Evolutionary conservation across 37 sponge, comb jelly and placozoan genomes (phyloP).

Genomic region (Dysidea cf. avara): DNA sequence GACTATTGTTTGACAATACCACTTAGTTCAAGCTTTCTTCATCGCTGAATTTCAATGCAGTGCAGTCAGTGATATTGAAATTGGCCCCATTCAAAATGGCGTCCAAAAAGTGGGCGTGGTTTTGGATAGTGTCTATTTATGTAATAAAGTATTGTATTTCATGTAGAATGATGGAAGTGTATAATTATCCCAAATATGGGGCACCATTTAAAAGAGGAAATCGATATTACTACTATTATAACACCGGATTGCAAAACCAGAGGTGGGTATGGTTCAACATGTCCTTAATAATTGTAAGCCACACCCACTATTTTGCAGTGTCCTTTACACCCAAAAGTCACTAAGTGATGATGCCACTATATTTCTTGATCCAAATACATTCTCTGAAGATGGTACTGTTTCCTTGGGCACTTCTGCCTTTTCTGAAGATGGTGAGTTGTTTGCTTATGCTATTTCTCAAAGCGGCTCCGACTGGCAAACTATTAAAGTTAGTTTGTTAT

Average conservation of each 20-base stretch:
- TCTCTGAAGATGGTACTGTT: conserved; percentile 95
- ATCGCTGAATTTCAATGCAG: no score
- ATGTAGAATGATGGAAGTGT: conserved; percentile 84
- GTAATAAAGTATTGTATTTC: not conserved
- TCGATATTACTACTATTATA: conserved; percentile 83
- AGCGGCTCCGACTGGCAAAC: conserved; percentile 97
- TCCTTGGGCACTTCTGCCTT: conserved; percentile 68
- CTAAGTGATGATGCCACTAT: conserved; percentile 64
- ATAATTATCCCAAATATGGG: conserved; percentile 90
- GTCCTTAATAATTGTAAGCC: not conserved
- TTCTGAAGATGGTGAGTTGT: conserved; percentile 87
- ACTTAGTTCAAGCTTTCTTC: no score
- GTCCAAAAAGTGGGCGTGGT: no score
- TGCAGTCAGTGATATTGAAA: no score
- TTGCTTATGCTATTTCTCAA: conserved; percentile 85
- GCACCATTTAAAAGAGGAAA: conserved; percentile 86
- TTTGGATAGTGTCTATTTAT: no score
- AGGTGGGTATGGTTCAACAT: conserved; percentile 37
- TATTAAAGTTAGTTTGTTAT: conserved; percentile 60
- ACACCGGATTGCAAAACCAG: conserved; percentile 97
- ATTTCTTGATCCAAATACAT: conserved; percentile 88
- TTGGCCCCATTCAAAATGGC: no score
- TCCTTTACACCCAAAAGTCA: conserved; percentile 67
- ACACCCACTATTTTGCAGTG: conserved; percentile 43
- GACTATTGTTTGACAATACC: no score